Base-by-base conservation (phyloP, 2,797 vertebrate genomes). In the Merluccius polli region DNA sequence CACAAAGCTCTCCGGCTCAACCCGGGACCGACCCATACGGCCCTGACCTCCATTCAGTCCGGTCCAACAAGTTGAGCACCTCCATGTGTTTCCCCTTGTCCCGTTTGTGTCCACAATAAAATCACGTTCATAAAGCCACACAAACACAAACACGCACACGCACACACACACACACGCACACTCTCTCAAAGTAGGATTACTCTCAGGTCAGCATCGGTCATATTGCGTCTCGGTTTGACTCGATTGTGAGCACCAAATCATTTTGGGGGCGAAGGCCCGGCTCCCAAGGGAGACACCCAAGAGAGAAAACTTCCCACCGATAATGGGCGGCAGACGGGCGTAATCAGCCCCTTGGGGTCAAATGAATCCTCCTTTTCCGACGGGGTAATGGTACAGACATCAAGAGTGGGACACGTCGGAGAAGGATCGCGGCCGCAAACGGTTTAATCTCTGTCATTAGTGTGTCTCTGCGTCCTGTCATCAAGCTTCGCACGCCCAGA, bases 21-120 rank as follows among this genome's bases (percentile, higher is more conserved):
- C 73, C 73, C 78, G 82, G 73, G 83, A 77, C 70, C 75, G 83
- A 79, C 76, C n/a, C 72, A 10, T 21, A 59, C 24, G 52, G 52
- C 24, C 52, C 15, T n/a, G 1, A 11, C 30, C 79, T 85, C 82
- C 81, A 77, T 79, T 79, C 76, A 79, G 77, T 82, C 78, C 73
- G 77, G 84, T 87, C 83, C 75, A 31, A 52, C 77, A 84, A n/a
- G 79, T 76, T 80, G 75, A 82, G 68, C 63, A 27, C 73, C 76
- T 80, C 85, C 91, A 92, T 91, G 82, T 92, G 91, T 91, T 93
- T 92, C 86, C 86, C 79, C 80, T 93, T 92, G 91, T 79, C 84
- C 81, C 78, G 80, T 33, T 48, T 74, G n/a, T 18, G 78, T 76
- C 44, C 44, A 73, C 77, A 83, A 89, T 93, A 90, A 93, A 88